phyloP scores from a whole-genome alignment of 2,888 invertebrate species.

The Luperina testacea region DNA sequence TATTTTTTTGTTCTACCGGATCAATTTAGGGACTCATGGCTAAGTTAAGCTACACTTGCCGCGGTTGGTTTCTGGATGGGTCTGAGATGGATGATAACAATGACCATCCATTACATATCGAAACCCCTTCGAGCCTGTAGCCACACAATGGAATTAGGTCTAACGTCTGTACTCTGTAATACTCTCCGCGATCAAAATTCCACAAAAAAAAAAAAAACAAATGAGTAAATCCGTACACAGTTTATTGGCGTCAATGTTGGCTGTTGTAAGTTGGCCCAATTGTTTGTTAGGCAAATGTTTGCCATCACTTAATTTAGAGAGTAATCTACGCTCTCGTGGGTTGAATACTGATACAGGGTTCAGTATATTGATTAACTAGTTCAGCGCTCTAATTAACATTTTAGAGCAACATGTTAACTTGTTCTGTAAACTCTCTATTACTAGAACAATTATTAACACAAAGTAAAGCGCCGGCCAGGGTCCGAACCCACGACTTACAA shows the following conservation, averaged over 20 bases:
- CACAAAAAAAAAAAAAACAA: slow-evolving; percentile 2
- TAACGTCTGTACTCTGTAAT: neutral
- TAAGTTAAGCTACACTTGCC: neutral
- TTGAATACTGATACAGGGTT: slow-evolving; percentile 48
- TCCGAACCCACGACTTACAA: too few relatives aligned
- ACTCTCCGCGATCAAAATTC: neutral
- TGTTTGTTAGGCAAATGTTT: slow-evolving; percentile 51
- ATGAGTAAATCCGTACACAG: slow-evolving; percentile 1
- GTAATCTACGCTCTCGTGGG: slow-evolving; percentile 31
- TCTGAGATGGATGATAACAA: too few relatives aligned
- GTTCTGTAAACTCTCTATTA: neutral
- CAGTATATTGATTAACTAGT: slow-evolving; percentile 24
- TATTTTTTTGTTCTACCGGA: neutral
- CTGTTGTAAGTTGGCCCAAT: slow-evolving; percentile 36
- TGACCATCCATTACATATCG: neutral
- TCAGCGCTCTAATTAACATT: slow-evolving; percentile 13
- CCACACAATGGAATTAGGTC: too few relatives aligned
- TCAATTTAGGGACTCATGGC: neutral
- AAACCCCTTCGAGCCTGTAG: neutral
- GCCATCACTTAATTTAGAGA: slow-evolving; percentile 31
- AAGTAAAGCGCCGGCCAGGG: too few relatives aligned
- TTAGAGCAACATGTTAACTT: neutral
- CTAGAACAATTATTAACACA: neutral
- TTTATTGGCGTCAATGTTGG: slow-evolving; percentile 6
- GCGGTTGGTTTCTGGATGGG: neutral